Base-by-base conservation (phyloP, 2,888 invertebrate genomes). In the Limnephilus rhombicus region DNA sequence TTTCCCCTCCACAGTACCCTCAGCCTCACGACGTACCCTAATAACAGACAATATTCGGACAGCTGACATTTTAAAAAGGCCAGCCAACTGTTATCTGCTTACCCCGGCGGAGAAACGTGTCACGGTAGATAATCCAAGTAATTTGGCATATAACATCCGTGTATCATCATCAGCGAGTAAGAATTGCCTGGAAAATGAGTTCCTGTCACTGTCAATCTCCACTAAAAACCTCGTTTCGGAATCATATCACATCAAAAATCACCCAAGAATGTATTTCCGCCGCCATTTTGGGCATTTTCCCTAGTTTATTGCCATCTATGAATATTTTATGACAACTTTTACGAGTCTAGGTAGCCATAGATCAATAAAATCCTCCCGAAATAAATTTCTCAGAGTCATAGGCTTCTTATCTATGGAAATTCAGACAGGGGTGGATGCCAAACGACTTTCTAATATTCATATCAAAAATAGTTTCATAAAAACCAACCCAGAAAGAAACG, bases 191-290 rank as follows among this genome's bases (percentile, higher is more conserved):
- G 24, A 68, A 68, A 68, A 68, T 68, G 68, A 68, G 68, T n/a
- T 68, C 68, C 68, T 68, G 68, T 68, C 68, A 68, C 68, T 68
- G 68, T 68, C 68, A 68, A 68, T 68, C 68, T 68, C 68, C 68
- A 68, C 68, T 68, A 68, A 68, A 68, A 68, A 68, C 24, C 68
- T 68, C 68, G 24, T 68, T 68, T 68, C 68, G 24, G 68, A 68
- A 68, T 68, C 68, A 68, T 68, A 68, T 68, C 68, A 68, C 68
- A 68, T 68, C 68, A 68, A 68, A 68, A 68, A 68, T 68, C 68
- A 68, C n/a, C 68, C 68, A 68, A 68, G 68, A 68, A 68, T 68
- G 68, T 68, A 68, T 68, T 68, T 68, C 68, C 68, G 68, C 68
- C 68, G 68, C 68, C 68, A 68, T 68, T 68, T 68, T 68, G 68